Evolutionary conservation across 1,140 invertebrate genomes (phyloP).

Genomic region (Macrobrachium rosenbergii): DNA sequence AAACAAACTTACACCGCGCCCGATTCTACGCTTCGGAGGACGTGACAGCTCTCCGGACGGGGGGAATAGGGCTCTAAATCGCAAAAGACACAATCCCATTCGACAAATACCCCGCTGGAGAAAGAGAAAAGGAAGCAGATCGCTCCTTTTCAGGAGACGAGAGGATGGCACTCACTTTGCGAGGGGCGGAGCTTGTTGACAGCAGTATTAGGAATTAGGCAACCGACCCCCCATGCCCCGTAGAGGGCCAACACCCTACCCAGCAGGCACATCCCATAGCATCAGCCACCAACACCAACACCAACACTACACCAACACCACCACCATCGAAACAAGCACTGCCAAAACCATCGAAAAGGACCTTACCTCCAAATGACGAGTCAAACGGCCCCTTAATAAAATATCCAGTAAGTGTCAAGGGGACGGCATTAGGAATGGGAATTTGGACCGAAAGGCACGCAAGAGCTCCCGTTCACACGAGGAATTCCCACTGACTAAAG

Average conservation of each 20-base stretch:
- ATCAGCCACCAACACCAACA: neutral
- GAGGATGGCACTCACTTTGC: neutral
- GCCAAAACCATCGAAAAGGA: no score
- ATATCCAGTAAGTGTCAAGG: slow-evolving; percentile 2
- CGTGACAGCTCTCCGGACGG: neutral
- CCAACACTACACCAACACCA: neutral
- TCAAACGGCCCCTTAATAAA: neutral
- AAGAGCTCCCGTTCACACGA: slow-evolving; percentile 17
- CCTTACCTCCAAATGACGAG: no score
- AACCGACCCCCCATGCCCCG: slow-evolving; percentile 16
- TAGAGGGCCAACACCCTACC: slow-evolving; percentile 6
- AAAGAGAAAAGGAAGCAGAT: no score
- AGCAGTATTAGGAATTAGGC: neutral
- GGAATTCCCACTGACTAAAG: slow-evolving; percentile 29
- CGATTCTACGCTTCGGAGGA: neutral
- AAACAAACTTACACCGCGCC: neutral
- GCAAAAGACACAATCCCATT: neutral
- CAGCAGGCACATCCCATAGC: slow-evolving; percentile 14
- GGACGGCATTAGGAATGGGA: slow-evolving; percentile 14
- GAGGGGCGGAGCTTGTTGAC: neutral
- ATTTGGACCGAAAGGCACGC: neutral
- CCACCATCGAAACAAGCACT: no score
- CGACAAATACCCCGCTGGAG: neutral
- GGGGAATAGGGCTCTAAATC: neutral
- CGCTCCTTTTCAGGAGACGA: neutral